Conservation (phyloP, 2,797 vertebrate species). For the Stomatorhinus walkeri region DNA sequence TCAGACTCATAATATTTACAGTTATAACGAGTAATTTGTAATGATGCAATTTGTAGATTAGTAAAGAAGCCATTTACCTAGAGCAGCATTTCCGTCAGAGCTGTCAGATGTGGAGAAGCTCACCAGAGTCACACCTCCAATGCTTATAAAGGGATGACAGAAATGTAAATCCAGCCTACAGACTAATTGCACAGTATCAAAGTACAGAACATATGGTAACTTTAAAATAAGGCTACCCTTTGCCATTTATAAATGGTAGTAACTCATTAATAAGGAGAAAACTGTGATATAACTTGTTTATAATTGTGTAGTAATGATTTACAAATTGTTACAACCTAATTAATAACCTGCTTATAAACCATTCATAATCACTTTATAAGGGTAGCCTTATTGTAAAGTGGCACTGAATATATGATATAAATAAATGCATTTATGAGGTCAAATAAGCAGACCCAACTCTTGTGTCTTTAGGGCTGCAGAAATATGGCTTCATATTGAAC, state of each 20-base stretch:
- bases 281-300: neutral
- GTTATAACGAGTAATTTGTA: neutral
- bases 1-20: neutral
- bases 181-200: neutral
- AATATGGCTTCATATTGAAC: neutral
- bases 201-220: neutral
- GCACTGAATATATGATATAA: neutral
- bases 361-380: neutral
- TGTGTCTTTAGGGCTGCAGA: neutral
- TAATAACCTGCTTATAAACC: neutral
- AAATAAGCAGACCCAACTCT: neutral
- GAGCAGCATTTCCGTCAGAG: conserved; percentile 68
- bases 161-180: neutral
- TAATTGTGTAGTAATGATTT: neutral
- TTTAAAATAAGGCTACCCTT: neutral
- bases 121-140: conserved; percentile 85
- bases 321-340: neutral
- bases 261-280: neutral
- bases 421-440: neutral
- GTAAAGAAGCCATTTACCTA: conserved; percentile 58
- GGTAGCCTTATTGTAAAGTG: neutral
- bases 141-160: conserved; percentile 54
- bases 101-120: conserved; percentile 83
- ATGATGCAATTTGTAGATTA: neutral
- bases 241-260: neutral